phyloP scores from a whole-genome alignment of 2,113 vertebrate species.

The Atrichornis clamosus region DNA sequence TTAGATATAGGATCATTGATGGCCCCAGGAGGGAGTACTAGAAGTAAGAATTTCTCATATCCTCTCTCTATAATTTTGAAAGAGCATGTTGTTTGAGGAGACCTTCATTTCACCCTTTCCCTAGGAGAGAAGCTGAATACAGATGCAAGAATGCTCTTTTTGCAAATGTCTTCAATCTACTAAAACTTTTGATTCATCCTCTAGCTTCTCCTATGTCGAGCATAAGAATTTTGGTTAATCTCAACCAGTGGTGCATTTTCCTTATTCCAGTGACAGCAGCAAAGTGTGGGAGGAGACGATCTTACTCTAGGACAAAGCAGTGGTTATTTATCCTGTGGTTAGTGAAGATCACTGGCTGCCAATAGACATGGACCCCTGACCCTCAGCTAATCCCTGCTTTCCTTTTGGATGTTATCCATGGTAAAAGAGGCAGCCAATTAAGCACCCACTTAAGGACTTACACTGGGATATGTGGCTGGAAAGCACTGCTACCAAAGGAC shows the following conservation, averaged over 20 bases:
- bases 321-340: not conserved
- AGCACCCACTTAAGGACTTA: not conserved
- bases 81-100: not conserved
- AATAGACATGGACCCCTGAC: not conserved
- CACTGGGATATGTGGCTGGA: not conserved
- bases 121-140: not conserved
- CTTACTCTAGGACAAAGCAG: not conserved
- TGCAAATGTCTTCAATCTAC: not conserved
- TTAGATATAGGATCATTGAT: not conserved
- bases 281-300: not conserved
- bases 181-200: not conserved
- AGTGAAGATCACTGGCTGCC: not conserved
- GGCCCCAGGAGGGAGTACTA: fast-evolving
- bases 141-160: not conserved
- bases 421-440: not conserved
- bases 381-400: not conserved
- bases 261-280: not conserved
- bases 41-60: not conserved
- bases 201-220: not conserved
- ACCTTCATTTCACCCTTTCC: not conserved
- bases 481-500: not conserved
- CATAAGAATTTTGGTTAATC: not conserved
- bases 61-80: not conserved
- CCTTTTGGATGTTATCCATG: not conserved
- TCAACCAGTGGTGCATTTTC: not conserved